Conservation (phyloP, 2,797 vertebrate species). For the Setipinna tenuifilis region DNA sequence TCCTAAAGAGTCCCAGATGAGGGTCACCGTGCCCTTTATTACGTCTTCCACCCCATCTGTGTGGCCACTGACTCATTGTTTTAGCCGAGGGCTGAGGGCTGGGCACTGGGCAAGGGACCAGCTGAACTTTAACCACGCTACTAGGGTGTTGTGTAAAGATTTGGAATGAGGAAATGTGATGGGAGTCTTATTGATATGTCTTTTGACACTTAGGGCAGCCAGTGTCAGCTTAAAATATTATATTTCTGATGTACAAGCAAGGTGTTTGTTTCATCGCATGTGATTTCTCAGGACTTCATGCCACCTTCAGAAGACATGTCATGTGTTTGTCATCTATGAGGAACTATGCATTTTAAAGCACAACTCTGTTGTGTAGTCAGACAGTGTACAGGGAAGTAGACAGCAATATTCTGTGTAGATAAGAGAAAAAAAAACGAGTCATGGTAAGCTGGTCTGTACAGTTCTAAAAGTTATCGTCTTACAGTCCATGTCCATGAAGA, state of each 20-base stretch:
- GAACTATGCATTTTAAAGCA: neutral
- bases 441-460: neutral
- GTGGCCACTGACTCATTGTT: too few relatives aligned
- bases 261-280: neutral
- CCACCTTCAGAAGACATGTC: neutral
- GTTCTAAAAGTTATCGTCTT: neutral
- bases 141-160: conserved; percentile 10
- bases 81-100: too few relatives aligned
- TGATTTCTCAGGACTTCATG: neutral
- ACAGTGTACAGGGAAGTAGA: conserved; percentile 1
- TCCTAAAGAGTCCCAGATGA: neutral
- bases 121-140: neutral
- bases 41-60: neutral
- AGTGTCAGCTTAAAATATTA: neutral
- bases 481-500: neutral
- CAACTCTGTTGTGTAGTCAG: neutral
- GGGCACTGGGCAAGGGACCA: too few relatives aligned
- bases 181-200: neutral
- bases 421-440: neutral
- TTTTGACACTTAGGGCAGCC: neutral
- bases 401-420: neutral
- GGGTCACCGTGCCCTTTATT: neutral
- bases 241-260: neutral
- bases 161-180: conserved; percentile 34
- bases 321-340: neutral